Percentiles rank a stretch among this genome's conserved stretches.
These are phyloP conservation scores for Gavia stellata DNA, from an alignment of 2,113 vertebrate species.

Conservation along the genomic window DNA sequence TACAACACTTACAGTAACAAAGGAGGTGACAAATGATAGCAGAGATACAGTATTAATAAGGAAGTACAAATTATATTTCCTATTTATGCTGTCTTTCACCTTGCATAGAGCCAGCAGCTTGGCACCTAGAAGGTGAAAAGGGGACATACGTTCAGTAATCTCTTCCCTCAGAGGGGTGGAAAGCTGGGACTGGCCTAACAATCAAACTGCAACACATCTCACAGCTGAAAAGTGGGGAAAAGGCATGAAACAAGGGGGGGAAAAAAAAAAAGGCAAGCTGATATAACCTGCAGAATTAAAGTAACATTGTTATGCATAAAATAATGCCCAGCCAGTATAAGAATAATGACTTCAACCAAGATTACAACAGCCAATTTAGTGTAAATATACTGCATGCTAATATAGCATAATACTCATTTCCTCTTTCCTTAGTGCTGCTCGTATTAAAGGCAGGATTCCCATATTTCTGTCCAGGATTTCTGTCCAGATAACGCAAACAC, in stretches of 20 bases:
- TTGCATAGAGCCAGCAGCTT: not conserved
- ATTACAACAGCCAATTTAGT: not conserved
- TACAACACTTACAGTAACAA: constrained; percentile 47
- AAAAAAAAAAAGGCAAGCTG: not conserved
- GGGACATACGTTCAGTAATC: not conserved
- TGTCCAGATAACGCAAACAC: not conserved
- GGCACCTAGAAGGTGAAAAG: not conserved
- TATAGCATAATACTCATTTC: not conserved
- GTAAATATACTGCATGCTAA: not conserved
- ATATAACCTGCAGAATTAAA: constrained; percentile 6
- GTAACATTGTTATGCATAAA: not conserved
- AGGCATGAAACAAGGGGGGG: not conserved
- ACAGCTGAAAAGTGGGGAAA: not conserved
- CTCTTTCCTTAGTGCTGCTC: not conserved
- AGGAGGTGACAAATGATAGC: constrained; percentile 39
- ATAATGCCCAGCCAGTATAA: not conserved
- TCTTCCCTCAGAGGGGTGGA: not conserved
- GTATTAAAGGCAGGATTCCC: not conserved
- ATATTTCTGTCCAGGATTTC: constrained; percentile 2
- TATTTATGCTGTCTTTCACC: constrained; percentile 26
- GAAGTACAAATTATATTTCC: constrained; percentile 17
- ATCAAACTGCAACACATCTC: not conserved
- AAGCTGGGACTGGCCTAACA: not conserved
- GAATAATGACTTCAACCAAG: not conserved
- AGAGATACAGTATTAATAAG: constrained; percentile 44